Evolutionary conservation across 30 jellyfish, hydroid and myxozoan genomes (phyloP), one percentile per base, ranked within the genome.

Genomic region (Hydractinia echinata): DNA sequence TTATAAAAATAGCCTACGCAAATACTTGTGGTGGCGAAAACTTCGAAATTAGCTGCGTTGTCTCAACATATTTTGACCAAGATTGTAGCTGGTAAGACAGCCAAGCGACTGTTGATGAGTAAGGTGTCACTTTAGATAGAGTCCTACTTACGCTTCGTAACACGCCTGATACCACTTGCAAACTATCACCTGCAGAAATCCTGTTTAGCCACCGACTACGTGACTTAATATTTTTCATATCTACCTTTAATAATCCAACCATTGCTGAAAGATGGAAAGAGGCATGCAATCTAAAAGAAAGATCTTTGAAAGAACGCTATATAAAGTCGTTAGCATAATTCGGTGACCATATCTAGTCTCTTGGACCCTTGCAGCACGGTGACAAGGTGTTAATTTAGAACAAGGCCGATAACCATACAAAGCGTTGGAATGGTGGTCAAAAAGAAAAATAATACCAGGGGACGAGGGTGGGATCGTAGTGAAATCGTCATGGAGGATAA

Each of bases 161-260:
- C 30, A 76, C 84, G 48, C 84, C 84, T 44, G 52, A 76, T 50
- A 0, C 4, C 0, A 76, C 48, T 8, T 51, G 74, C 84, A 20
- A 76, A 55, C 84, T 76, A 6, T 76, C 79, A 51, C 84, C 84
- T n/a, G 79, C 80, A 0, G 60, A 20, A 44, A 50, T 76, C 74
- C 1, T 76, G 11, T 76, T 48, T 54, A 76, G 84, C 8, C 84
- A 30, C 4, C 4, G 67, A 8, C 55, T 76, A 16, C 9, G 52
- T 6, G 74, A 64, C n/a, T 6, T 4, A 8, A 44, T 64, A 5
- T 51, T 51, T 7, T 64, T 7, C 74, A 64, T 7, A 7, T 13
- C 74, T 6, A 51, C 74, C 16, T 64, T 64, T 51, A 7, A 64
- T 6, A 64, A 64, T 51, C 74, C 74, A 64, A 13, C 10, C 81